phyloP scores from a whole-genome alignment of 2,113 vertebrate species.

The Toxotes chatareus region DNA sequence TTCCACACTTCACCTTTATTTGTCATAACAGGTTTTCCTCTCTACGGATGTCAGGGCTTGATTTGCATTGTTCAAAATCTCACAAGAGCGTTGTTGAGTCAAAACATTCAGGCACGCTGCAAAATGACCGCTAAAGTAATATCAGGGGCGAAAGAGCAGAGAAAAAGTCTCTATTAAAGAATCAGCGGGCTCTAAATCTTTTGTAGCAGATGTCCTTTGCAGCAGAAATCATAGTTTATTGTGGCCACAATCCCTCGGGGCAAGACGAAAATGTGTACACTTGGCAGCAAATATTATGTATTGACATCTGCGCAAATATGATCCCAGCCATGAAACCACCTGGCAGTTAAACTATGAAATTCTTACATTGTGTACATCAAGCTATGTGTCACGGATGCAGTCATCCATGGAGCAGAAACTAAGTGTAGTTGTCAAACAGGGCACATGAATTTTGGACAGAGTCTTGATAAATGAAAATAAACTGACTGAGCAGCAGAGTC shows the following conservation, averaged over 20 bases:
- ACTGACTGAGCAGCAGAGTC: background rate
- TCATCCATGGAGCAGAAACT: constrained; percentile 10
- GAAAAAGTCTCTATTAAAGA: constrained; percentile 25
- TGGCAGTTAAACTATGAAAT: constrained; percentile 13
- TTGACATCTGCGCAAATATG: constrained; percentile 14
- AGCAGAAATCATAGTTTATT: constrained; percentile 30
- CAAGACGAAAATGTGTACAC: constrained; percentile 2
- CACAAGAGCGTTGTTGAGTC: constrained; percentile 8
- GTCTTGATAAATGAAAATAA: background rate
- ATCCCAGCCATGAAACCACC: constrained; percentile 1
- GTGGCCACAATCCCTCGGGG: constrained; percentile 1
- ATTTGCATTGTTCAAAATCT: constrained; percentile 52
- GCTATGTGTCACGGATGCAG: constrained; percentile 2
- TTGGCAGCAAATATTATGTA: constrained; percentile 21
- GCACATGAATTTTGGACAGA: constrained; percentile 26
- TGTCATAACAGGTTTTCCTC: constrained; percentile 37
- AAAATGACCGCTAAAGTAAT: constrained; percentile 25
- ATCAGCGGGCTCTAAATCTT: constrained; percentile 22
- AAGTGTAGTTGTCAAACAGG: constrained; percentile 10
- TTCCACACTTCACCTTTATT: constrained; percentile 60
- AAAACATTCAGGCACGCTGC: constrained; percentile 20
- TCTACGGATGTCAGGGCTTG: background rate
- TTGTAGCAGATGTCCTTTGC: constrained; percentile 11
- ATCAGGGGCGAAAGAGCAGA: background rate
- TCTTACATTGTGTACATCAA: constrained; percentile 8